phyloP scores from a whole-genome alignment of 2,797 vertebrate genomes.

The Acipenser oxyrinchus region DNA sequence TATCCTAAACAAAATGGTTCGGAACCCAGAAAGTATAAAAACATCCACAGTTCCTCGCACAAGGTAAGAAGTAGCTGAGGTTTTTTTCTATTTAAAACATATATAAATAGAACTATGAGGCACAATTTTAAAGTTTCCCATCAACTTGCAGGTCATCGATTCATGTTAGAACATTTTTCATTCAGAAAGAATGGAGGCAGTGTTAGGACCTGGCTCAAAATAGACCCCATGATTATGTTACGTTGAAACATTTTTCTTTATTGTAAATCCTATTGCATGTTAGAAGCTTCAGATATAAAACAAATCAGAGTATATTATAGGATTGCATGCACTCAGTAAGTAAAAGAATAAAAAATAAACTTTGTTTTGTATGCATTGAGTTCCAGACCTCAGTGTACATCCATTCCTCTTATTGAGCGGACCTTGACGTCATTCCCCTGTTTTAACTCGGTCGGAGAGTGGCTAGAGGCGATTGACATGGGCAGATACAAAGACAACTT shows the following conservation, averaged over 20 bases:
- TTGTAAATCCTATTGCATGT: too few species aligned
- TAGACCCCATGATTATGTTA: too few species aligned
- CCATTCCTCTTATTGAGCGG: slow-evolving; percentile 68
- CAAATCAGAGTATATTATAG: too few species aligned
- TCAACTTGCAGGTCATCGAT: too few species aligned
- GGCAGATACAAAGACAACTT: slow-evolving; percentile 93
- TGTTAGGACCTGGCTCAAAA: background rate
- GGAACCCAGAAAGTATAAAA: slow-evolving; percentile 64
- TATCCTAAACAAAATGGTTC: slow-evolving; percentile 75
- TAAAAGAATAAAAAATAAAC: too few species aligned
- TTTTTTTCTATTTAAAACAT: too few species aligned
- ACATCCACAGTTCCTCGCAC: slow-evolving; percentile 62
- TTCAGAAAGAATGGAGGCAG: background rate
- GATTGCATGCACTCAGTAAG: too few species aligned
- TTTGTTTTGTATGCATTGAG: too few species aligned
- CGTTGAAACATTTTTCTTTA: too few species aligned
- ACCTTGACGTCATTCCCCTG: slow-evolving; percentile 74
- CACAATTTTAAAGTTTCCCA: too few species aligned
- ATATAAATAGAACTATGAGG: too few species aligned
- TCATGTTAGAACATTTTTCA: background rate
- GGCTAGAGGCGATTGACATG: slow-evolving; percentile 89
- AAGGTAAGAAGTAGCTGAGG: slow-evolving; percentile 32
- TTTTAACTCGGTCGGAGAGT: slow-evolving; percentile 86
- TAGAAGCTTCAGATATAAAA: too few species aligned
- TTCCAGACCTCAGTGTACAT: slow-evolving; percentile 59